Percentiles rank a stretch among this genome's conserved stretches.
phyloP scores from a whole-genome alignment of 2,888 invertebrate genomes.

The Agelastica alni region DNA sequence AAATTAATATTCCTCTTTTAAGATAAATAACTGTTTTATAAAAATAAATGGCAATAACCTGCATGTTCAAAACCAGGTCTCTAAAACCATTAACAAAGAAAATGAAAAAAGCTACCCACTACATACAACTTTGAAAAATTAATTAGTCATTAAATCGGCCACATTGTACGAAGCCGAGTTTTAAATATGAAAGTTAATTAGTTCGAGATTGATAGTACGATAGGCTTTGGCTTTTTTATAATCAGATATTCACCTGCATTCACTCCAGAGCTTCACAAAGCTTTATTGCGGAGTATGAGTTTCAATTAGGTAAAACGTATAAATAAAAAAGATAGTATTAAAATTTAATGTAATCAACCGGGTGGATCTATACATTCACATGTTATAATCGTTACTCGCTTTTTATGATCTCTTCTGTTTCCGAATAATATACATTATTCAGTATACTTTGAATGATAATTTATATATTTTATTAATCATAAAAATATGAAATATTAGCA shows the following conservation, averaged over 20 bases:
- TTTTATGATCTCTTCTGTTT: too few species aligned
- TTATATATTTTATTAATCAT: too few species aligned
- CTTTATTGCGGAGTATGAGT: conserved; percentile 23
- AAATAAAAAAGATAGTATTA: conserved; percentile 9
- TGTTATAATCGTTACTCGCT: neutral
- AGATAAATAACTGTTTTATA: too few species aligned
- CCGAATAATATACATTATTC: too few species aligned
- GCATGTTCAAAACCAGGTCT: neutral
- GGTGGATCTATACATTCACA: neutral
- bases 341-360: conserved; percentile 9
- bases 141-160: conserved; percentile 36
- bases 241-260: conserved; percentile 35
- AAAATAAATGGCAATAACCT: conserved; percentile 6
- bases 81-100: conserved; percentile 19
- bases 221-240: conserved; percentile 30
- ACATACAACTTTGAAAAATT: conserved; percentile 30
- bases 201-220: conserved; percentile 42
- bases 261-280: conserved; percentile 26
- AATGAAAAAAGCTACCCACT: conserved; percentile 14
- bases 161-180: conserved; percentile 37
- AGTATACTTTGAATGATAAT: too few species aligned
- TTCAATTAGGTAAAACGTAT: conserved; percentile 29
- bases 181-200: conserved; percentile 44
- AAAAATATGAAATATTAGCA: too few species aligned
- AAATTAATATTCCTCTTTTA: too few species aligned